Evolutionary conservation across 2,113 vertebrate genomes (phyloP).

Genomic region (Ahaetulla prasina): DNA sequence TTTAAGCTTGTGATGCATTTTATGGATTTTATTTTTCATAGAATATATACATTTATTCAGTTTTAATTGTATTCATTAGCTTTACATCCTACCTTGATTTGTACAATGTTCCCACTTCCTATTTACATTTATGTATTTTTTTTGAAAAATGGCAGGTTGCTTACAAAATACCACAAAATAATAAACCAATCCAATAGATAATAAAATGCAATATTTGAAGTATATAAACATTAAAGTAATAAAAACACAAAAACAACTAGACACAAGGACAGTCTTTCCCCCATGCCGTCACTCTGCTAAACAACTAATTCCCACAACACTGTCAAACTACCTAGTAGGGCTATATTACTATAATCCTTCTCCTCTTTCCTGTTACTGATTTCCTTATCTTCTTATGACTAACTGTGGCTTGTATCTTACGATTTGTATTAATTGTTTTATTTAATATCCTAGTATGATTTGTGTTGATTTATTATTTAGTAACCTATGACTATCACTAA

Average conservation of each 20-base stretch:
- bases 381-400: too few relatives aligned
- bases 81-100: background rate
- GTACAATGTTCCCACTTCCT: background rate
- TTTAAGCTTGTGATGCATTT: background rate
- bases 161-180: background rate
- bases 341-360: too few relatives aligned
- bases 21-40: background rate
- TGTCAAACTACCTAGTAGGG: too few relatives aligned
- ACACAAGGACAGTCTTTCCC: too few relatives aligned
- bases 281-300: too few relatives aligned
- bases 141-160: background rate
- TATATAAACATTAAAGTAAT: background rate
- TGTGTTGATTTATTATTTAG: too few relatives aligned
- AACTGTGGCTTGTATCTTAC: too few relatives aligned
- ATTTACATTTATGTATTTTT: background rate
- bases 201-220: background rate
- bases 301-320: too few relatives aligned
- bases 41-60: background rate
- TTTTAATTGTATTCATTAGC: background rate
- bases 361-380: too few relatives aligned
- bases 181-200: background rate
- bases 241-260: background rate
- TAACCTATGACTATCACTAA: too few relatives aligned
- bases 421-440: too few relatives aligned
- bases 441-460: too few relatives aligned